phyloP scores from a whole-genome alignment of 2,113 vertebrate genomes.

The Melanocharis versteri region DNA sequence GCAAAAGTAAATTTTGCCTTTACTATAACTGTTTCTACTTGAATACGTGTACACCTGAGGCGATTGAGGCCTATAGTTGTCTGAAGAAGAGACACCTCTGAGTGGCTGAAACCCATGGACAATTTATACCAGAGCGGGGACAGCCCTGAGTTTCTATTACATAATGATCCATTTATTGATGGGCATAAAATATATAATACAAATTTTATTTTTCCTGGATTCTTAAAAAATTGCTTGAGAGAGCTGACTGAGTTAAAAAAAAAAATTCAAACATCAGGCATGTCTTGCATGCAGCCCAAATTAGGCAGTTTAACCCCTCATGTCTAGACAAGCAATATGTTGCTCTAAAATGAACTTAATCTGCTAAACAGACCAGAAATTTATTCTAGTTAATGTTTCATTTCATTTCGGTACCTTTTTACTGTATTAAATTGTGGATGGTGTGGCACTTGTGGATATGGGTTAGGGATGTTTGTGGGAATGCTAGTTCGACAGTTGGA shows the following conservation, averaged over 20 bases:
- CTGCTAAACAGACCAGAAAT: background rate
- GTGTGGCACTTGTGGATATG: background rate
- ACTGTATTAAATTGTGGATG: background rate
- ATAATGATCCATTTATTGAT: background rate
- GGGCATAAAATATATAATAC: background rate
- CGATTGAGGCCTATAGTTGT: background rate
- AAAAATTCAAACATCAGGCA: too few species aligned
- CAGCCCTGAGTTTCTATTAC: background rate
- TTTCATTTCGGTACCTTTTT: background rate
- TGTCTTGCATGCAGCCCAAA: background rate
- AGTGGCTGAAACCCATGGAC: background rate
- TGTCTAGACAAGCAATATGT: background rate
- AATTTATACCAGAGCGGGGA: background rate
- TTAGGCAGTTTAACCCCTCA: background rate
- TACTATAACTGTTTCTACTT: background rate
- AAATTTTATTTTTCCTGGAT: background rate
- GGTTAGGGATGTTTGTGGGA: background rate
- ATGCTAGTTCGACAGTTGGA: background rate
- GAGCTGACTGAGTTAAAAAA: background rate
- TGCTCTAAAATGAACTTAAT: background rate
- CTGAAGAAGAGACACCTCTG: background rate
- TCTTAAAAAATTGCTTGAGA: background rate
- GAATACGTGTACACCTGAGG: rapidly evolving
- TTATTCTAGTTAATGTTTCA: background rate
- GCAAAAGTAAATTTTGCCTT: background rate